Evolutionary conservation across 2,888 invertebrate genomes (phyloP).

Genomic region (Hecatera dysodea): DNA sequence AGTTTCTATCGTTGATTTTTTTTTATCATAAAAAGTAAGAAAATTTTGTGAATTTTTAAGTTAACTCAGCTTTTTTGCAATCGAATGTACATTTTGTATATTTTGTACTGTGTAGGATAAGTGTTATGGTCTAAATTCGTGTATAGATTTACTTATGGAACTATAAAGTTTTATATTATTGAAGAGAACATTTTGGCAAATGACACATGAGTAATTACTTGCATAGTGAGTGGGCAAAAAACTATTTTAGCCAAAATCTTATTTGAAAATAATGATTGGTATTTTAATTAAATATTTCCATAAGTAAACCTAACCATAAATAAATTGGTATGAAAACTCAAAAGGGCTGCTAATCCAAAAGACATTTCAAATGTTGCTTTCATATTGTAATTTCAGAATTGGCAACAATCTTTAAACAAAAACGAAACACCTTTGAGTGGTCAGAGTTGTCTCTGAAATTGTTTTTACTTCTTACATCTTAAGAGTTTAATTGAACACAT

Average conservation of each 20-base stretch:
- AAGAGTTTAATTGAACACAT: conserved; percentile 52
- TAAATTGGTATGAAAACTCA: conserved; percentile 50
- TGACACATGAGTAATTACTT: conserved; percentile 55
- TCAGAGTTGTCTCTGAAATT: conserved; percentile 40
- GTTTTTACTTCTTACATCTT: conserved; percentile 52
- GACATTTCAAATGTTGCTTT: conserved; percentile 57
- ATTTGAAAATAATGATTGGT: conserved; percentile 7
- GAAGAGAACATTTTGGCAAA: conserved; percentile 5
- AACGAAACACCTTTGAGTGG: conserved; percentile 40
- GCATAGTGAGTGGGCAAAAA: conserved; percentile 1
- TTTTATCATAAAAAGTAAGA: conserved; percentile 56
- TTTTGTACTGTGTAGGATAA: conserved; percentile 72
- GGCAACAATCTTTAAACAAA: conserved; percentile 43
- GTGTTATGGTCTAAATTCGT: conserved; percentile 57
- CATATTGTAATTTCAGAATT: conserved; percentile 42
- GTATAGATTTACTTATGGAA: conserved; percentile 58
- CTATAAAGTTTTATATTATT: conserved; percentile 12
- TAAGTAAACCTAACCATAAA: conserved; percentile 59
- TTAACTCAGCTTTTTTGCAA: conserved; percentile 63
- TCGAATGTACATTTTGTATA: conserved; percentile 75
- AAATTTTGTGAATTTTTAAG: conserved; percentile 57
- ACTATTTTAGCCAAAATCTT: conserved; percentile 23
- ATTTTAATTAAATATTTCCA: conserved; percentile 27
- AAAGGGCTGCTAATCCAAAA: conserved; percentile 60
- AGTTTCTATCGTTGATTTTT: conserved; percentile 59